Base-by-base conservation (phyloP, 2,888 invertebrate species). In the Punctoribates punctum region DNA sequence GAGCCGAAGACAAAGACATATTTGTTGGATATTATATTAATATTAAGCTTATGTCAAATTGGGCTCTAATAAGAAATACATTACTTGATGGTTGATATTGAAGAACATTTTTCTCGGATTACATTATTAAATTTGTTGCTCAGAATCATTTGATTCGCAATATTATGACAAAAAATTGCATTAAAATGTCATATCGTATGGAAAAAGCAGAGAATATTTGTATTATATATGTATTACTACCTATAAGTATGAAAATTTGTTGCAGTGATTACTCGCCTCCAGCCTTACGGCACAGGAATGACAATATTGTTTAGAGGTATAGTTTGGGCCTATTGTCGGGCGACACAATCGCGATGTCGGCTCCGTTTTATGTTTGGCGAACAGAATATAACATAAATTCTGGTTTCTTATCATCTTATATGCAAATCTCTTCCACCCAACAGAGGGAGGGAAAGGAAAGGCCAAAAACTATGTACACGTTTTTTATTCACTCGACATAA, bases 31-130 rank as follows among this genome's bases (percentile, higher is more conserved):
- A 51, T 51, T 62, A 62, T 27, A 62, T 62, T 62, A 65, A 65
- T 65, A 65, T 65, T 65, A 34, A 65, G 65, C 65, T 65, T 29
- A 65, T 65, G 65, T 65, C 65, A 65, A 65, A 65, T 65, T 65
- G 65, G 65, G n/a, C 34, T 65, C 65, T 65, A 65, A 65, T 65
- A 65, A 65, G 65, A 65, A 34, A 34, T 65, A 38, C 34, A 65
- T 65, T 65, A 65, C 34, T 65, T 15, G 3, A 65, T 65, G 11
- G 29, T 17, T n/a, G 34, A 65, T 65, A 34, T 65, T 65, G n/a
- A n/a, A 65, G 34, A 65, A 34, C 65, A 65, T 65, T 65, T 65
- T 65, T 65, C 29, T 65, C 38, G 17, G 65, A 67, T 67, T 42
- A 42, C 67, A 67, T 67, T 42, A 67, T 67, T 67, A 67, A 42